Percentiles rank a stretch among this genome's conserved stretches.
Evolutionary conservation across 2,113 vertebrate genomes (phyloP).

Genomic region (Lamprologus lemairii): DNA sequence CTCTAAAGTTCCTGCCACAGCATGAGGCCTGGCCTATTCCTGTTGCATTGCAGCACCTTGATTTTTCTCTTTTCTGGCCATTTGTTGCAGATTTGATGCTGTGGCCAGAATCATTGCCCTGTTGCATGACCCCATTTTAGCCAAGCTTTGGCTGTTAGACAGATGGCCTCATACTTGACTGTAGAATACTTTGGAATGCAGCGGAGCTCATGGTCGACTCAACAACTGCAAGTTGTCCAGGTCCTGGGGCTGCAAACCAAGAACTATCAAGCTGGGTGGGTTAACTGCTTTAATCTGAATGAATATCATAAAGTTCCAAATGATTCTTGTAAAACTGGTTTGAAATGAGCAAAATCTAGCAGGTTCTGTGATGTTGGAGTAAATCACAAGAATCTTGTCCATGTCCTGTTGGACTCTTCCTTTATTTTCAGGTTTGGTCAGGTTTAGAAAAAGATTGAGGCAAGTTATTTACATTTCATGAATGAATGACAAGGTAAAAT

Average conservation of each 20-base stretch:
- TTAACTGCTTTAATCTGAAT: neutral
- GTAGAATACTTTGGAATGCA: neutral
- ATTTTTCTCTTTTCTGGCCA: neutral
- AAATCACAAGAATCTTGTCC: neutral
- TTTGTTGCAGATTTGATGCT: neutral
- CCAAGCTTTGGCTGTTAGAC: neutral
- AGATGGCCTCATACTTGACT: neutral
- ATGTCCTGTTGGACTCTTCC: neutral
- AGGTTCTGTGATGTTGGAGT: neutral
- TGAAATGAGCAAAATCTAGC: neutral
- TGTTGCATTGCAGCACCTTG: neutral
- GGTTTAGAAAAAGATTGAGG: neutral
- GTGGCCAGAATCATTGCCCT: neutral
- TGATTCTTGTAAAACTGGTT: neutral
- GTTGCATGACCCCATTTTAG: neutral
- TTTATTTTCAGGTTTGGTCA: neutral
- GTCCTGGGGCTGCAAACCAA: neutral
- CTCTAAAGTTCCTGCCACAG: neutral
- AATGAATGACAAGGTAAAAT: neutral
- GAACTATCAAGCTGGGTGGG: neutral
- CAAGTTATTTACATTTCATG: neutral
- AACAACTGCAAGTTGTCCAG: neutral
- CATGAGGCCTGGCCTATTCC: neutral
- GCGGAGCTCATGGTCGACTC: neutral
- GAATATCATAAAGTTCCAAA: neutral